These are phyloP conservation scores for Drosophila gaucha DNA, from an alignment of 2,888 invertebrate species.

Conservation along the genomic window DNA sequence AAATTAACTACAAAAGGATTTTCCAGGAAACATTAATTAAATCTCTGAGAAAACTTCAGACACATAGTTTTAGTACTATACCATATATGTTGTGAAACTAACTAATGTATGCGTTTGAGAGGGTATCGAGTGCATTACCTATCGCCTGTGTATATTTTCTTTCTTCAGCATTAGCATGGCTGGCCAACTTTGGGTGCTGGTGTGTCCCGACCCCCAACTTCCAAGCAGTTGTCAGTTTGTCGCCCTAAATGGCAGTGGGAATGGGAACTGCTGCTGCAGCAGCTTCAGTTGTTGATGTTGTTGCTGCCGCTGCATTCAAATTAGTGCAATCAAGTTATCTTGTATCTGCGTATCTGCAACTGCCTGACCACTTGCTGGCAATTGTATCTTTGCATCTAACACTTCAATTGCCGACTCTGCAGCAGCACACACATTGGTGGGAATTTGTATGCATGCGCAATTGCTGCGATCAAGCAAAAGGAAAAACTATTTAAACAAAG, in stretches of 20 bases:
- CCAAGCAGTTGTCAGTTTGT: constrained; percentile 42
- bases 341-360: constrained; percentile 62
- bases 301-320: constrained; percentile 58
- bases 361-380: constrained; percentile 63
- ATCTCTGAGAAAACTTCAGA: no score
- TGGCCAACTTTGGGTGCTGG: constrained; percentile 42
- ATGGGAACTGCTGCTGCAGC: constrained; percentile 53
- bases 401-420: constrained; percentile 65
- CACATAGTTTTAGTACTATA: no score
- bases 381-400: constrained; percentile 77
- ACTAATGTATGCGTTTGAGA: background rate
- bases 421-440: constrained; percentile 51
- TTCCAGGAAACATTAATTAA: no score
- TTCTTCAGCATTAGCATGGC: constrained; percentile 33
- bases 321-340: constrained; percentile 82
- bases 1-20: no score
- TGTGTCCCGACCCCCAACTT: constrained; percentile 18
- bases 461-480: constrained; percentile 59
- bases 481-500: constrained; percentile 80
- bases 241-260: constrained; percentile 62
- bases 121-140: background rate
- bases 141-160: background rate
- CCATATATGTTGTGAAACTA: no score
- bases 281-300: constrained; percentile 16
- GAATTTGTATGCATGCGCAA: constrained; percentile 68